A percentile compares a stretch with the other conserved stretches of the same genome.
Conservation (phyloP, 2,797 vertebrate species). For the Coregonus suidteri region DNA sequence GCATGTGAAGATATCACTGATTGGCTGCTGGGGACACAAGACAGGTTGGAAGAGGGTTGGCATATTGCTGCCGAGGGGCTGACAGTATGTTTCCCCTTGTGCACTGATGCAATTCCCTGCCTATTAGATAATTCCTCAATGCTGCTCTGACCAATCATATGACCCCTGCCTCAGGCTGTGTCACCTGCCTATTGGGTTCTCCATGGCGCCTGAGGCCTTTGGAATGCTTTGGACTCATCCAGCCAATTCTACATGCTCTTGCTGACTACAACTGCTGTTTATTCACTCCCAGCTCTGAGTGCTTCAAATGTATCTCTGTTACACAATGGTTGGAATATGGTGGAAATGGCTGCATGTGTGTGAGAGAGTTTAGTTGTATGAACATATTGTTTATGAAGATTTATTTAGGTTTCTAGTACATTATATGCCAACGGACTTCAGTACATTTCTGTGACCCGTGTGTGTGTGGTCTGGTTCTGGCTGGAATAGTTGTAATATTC, state of each 20-base stretch:
- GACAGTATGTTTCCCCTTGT: background rate
- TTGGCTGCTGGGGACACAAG: too few species aligned
- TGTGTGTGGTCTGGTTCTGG: constrained; percentile 12
- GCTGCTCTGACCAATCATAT: background rate
- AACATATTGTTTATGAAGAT: constrained; percentile 45
- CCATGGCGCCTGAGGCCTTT: background rate
- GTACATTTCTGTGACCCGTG: too few species aligned
- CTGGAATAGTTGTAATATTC: background rate
- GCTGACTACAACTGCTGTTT: constrained; percentile 16
- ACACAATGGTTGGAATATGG: constrained; percentile 57
- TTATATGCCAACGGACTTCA: constrained; percentile 56
- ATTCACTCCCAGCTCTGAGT: constrained; percentile 42
- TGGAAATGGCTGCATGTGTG: constrained; percentile 38
- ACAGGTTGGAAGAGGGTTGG: background rate
- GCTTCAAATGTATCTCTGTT: constrained; percentile 52
- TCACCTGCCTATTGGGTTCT: too few species aligned
- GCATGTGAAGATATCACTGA: too few species aligned
- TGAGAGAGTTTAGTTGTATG: constrained; percentile 24
- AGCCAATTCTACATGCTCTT: constrained; percentile 42
- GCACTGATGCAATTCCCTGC: background rate
- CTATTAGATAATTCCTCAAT: background rate
- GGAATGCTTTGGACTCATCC: constrained; percentile 46
- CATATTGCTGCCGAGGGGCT: background rate
- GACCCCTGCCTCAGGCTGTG: background rate
- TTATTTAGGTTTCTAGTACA: constrained; percentile 50